Percentiles rank a stretch among this genome's conserved stretches.
phyloP scores from a whole-genome alignment of 2,797 vertebrate genomes.

The Chaetophractus vellerosus region DNA sequence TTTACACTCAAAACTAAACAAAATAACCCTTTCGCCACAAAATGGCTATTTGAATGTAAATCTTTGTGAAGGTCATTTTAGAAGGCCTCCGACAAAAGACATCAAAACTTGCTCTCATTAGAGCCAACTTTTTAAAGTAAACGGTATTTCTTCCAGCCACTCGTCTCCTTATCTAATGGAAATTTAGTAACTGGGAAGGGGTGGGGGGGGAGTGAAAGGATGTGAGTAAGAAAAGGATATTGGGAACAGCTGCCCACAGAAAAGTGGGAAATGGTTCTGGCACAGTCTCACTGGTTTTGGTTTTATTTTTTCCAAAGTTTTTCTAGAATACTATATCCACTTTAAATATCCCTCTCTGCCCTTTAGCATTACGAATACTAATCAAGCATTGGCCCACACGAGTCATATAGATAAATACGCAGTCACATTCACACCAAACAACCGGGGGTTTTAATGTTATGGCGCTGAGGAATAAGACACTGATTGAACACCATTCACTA shows the following conservation, averaged over 20 bases:
- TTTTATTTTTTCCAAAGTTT: constrained; percentile 25
- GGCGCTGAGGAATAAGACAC: not conserved
- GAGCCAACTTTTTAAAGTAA: constrained; percentile 25
- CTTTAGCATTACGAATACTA: constrained; percentile 17
- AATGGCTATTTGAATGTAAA: constrained; percentile 13
- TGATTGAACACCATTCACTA: not conserved
- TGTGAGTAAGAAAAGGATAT: constrained; percentile 15
- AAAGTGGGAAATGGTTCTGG: not conserved
- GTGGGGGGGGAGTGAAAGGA: not conserved
- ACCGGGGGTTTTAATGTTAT: not conserved
- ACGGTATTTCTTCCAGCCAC: not conserved
- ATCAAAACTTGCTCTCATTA: not conserved
- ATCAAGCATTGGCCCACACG: not conserved
- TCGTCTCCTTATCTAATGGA: constrained; percentile 8
- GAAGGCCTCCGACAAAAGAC: constrained; percentile 24
- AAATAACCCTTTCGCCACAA: constrained; percentile 16
- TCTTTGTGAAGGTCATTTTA: not conserved
- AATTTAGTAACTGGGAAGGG: constrained; percentile 16
- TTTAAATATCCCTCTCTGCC: constrained; percentile 26
- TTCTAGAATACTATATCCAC: not conserved
- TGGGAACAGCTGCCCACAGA: constrained; percentile 38
- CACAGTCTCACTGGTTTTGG: not conserved
- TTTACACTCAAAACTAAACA: constrained; percentile 57
- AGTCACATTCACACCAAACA: not conserved
- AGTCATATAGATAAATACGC: not conserved